Conservation (phyloP, 2,888 invertebrate species). For the Ophion ellenae region DNA sequence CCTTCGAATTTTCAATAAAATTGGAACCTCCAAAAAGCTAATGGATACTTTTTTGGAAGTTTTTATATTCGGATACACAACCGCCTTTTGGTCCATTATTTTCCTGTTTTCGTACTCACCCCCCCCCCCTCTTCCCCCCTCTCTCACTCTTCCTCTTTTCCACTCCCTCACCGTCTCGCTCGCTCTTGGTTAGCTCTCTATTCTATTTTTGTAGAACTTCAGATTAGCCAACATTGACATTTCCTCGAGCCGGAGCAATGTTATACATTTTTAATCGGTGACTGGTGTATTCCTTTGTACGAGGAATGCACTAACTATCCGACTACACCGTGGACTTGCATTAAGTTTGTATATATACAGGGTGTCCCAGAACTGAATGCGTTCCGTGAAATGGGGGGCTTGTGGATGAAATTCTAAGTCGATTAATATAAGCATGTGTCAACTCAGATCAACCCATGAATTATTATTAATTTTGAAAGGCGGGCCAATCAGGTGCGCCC, state of each 20-base stretch:
- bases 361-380: too few species aligned
- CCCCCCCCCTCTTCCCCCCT: background rate
- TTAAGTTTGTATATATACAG: background rate
- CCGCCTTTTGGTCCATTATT: too few species aligned
- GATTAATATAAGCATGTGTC: too few species aligned
- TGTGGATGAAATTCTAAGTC: too few species aligned
- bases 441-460: too few species aligned
- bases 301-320: slow-evolving; percentile 12
- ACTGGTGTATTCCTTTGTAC: slow-evolving; percentile 59
- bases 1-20: too few species aligned
- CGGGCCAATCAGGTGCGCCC: too few species aligned
- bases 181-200: background rate
- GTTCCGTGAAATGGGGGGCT: too few species aligned
- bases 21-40: too few species aligned
- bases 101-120: background rate
- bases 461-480: too few species aligned
- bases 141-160: background rate
- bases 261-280: slow-evolving; percentile 47
- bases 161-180: background rate
- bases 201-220: background rate
- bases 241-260: slow-evolving; percentile 26
- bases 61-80: too few species aligned
- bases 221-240: slow-evolving; percentile 54
- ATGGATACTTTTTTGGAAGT: too few species aligned
- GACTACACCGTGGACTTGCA: slow-evolving; percentile 26